Percentiles rank a stretch among this genome's conserved stretches.
Evolutionary conservation across 2,888 invertebrate genomes (phyloP).

Genomic region (Sarcophaga carnaria): DNA sequence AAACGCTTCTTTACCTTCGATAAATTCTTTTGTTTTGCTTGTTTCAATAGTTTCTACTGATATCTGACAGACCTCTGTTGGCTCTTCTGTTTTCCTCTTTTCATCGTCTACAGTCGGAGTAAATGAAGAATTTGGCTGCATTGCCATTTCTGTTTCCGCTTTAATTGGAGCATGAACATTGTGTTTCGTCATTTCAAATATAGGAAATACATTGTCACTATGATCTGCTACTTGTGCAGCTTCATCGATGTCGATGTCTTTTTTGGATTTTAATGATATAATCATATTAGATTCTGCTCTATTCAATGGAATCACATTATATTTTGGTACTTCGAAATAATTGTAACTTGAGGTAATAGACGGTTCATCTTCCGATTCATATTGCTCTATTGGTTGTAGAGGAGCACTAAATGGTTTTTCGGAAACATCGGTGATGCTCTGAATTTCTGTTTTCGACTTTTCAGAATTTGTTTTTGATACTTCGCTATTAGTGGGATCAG

Average conservation of each 20-base stretch:
- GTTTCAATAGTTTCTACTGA: not conserved
- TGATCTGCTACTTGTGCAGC: no score
- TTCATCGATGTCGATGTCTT: constrained; percentile 5
- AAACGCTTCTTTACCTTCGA: no score
- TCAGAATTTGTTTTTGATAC: constrained; percentile 70
- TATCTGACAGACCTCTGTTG: not conserved
- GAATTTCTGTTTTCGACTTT: constrained; percentile 70
- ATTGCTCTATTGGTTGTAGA: constrained; percentile 72
- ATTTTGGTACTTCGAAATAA: constrained; percentile 56
- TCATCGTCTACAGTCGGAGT: no score
- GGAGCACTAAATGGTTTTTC: constrained; percentile 70
- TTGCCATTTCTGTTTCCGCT: constrained; percentile 20
- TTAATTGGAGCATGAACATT: constrained; percentile 4
- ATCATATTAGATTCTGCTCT: constrained; percentile 73
- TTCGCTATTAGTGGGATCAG: constrained; percentile 52
- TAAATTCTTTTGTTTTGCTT: not conserved
- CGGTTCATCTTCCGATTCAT: constrained; percentile 64
- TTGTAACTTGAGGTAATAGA: not conserved
- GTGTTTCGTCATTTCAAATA: constrained; percentile 63
- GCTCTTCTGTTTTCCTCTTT: constrained; percentile 72
- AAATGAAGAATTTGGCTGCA: no score
- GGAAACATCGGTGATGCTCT: constrained; percentile 57
- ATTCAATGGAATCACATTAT: constrained; percentile 47
- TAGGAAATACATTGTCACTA: no score
- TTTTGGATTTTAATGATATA: constrained; percentile 70